Evolutionary conservation across 1,140 invertebrate genomes (phyloP), one percentile per base, ranked within the genome.

Genomic region (Saccostrea glomerata): DNA sequence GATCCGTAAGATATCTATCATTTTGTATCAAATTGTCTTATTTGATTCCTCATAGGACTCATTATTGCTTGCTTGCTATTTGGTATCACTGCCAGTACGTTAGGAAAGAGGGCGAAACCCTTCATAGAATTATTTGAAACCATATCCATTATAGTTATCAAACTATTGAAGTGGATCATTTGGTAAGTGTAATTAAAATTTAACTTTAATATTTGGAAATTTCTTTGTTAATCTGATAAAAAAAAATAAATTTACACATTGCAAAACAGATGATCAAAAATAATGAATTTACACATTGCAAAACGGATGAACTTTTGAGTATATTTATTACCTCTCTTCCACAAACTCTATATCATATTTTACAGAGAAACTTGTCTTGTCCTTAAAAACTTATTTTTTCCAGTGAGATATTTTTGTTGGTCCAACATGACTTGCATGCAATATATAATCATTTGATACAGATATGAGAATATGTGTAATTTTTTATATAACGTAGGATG

Each of bases 401-500:
- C 30, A 36, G 30, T 36, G 30, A 36, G 2, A 36, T 36, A 2
- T 36, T 36, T 36, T 36, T 36, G 30, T 36, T 2, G 30, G 23
- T 12, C 5, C 23, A 12, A 12, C 25, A 23, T 73, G 36, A 73
- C 66, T 30, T 36, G 20, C 9, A 23, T 73, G n/a, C 4, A 30
- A 73, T 12, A 23, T 11, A 73, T 23, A n/a, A 25, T 25, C n/a
- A n/a, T 25, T 25, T 25, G 1, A 9, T 20, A 7, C 23, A 25
- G 13, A 13, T 13, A 73, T 25, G 23, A 20, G 23, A 9, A 25
- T 70, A n/a, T 4, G 66, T 23, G 5, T 23, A 6, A 13, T 73
- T 1, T 23, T 73, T 11, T 25, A 30, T 73, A 23, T 73, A 20
- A 60, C 13, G 3, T 92, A 97, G 97, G 96, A 96, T 98, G 89